Conservation (phyloP, 2,888 invertebrate genomes). For the Clistopyga incitator region DNA sequence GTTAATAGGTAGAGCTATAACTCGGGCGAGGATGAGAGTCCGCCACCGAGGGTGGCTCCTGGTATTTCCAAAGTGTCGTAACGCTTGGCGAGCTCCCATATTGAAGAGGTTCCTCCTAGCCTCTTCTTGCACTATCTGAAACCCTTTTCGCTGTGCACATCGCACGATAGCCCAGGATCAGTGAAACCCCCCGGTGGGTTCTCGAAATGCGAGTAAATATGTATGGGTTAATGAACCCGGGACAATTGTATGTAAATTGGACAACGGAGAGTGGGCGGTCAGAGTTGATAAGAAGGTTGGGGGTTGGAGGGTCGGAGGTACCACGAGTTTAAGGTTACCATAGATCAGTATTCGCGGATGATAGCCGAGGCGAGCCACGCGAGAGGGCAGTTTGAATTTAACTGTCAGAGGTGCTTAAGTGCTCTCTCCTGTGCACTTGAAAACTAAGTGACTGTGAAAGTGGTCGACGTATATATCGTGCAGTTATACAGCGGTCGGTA, state of each 20-base stretch:
- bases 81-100: slow-evolving; percentile 52
- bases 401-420: slow-evolving; percentile 78
- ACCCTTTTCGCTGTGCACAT: slow-evolving; percentile 19
- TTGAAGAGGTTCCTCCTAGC: slow-evolving; percentile 4
- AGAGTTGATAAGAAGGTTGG: slow-evolving; percentile 41
- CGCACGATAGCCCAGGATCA: slow-evolving; percentile 19
- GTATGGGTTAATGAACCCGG: slow-evolving; percentile 73
- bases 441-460: slow-evolving; percentile 79
- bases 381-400: slow-evolving; percentile 78
- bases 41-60: slow-evolving; percentile 13
- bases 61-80: slow-evolving; percentile 62
- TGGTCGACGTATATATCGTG: slow-evolving; percentile 63
- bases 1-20: slow-evolving; percentile 14
- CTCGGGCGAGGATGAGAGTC: slow-evolving; percentile 15
- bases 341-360: slow-evolving; percentile 73
- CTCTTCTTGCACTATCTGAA: slow-evolving; percentile 1
- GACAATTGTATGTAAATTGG: slow-evolving; percentile 75
- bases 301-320: slow-evolving; percentile 33
- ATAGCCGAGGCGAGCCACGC: slow-evolving; percentile 54
- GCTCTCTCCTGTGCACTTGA: slow-evolving; percentile 71
- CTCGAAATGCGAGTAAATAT: slow-evolving; percentile 66
- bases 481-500: slow-evolving; percentile 22
- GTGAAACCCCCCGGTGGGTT: slow-evolving; percentile 9
- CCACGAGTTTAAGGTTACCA: slow-evolving; percentile 68
- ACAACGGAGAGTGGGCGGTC: slow-evolving; percentile 58